A percentile compares a stretch with the other conserved stretches of the same genome.
phyloP scores from a whole-genome alignment of 2,113 vertebrate genomes.

The Chlamydotis undulata region DNA sequence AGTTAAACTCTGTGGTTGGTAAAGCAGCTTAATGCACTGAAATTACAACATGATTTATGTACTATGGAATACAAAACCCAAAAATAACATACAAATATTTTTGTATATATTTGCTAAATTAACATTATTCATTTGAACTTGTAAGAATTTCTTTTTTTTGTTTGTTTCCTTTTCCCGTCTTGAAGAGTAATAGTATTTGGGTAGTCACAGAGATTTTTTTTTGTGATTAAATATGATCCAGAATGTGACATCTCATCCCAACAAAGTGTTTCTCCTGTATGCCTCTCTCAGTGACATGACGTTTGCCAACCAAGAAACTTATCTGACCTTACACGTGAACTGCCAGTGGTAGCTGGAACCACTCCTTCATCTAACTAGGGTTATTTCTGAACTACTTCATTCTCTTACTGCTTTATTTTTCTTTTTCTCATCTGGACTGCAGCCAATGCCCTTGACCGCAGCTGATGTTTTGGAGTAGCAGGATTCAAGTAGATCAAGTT shows the following conservation, averaged over 20 bases:
- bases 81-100: not conserved
- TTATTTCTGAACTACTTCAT: not conserved
- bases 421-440: not conserved
- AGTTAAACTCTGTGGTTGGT: not conserved
- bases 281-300: not conserved
- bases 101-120: not conserved
- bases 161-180: not conserved
- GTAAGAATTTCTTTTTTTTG: not conserved
- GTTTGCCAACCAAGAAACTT: not conserved
- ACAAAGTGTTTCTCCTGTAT: not conserved
- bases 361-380: not conserved
- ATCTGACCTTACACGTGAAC: not conserved
- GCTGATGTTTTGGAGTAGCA: not conserved
- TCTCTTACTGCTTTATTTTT: not conserved
- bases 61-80: not conserved
- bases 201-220: not conserved
- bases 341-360: not conserved
- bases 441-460: not conserved
- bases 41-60: not conserved
- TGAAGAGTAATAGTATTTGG: not conserved
- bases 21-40: not conserved
- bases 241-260: not conserved
- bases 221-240: not conserved
- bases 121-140: not conserved
- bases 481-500: not conserved